Percentiles rank a stretch among this genome's conserved stretches.
Conservation (phyloP, 2,797 vertebrate genomes). For the Thaleichthys pacificus region DNA sequence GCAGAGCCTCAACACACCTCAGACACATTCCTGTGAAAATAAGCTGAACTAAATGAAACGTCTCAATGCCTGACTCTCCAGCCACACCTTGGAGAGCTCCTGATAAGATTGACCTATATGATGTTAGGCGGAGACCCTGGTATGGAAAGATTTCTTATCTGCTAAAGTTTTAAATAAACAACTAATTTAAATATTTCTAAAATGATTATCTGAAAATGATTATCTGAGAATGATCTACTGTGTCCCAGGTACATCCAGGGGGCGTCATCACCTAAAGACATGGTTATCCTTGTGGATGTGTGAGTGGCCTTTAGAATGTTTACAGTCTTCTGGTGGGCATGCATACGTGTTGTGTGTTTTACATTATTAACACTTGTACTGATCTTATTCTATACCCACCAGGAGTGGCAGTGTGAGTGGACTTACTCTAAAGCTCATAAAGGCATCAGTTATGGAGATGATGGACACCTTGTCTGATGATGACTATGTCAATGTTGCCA, state of each 20-base stretch:
- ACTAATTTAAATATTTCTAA: neutral
- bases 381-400: conserved; percentile 25
- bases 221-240: neutral
- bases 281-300: conserved; percentile 99
- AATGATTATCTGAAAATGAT: neutral
- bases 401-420: conserved; percentile 98
- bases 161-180: neutral
- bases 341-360: neutral
- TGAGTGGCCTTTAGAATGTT: conserved; percentile 73
- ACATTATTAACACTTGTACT: neutral
- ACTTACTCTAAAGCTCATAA: conserved; percentile 96
- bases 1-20: neutral
- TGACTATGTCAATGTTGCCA: conserved; percentile 95
- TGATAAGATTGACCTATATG: conserved; percentile 97
- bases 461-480: conserved; percentile 96
- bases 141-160: conserved; percentile 59
- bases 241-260: conserved; percentile 94
- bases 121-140: conserved; percentile 95
- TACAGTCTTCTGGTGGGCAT: neutral
- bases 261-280: conserved; percentile 96
- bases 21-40: neutral
- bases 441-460: conserved; percentile 96
- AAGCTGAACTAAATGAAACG: neutral
- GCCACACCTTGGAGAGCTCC: conserved; percentile 94
- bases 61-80: conserved; percentile 50